Percentiles rank a stretch among this genome's conserved stretches.
Evolutionary conservation across 1,140 invertebrate species (phyloP).

Genomic region (Calliopsis andreniformis): DNA sequence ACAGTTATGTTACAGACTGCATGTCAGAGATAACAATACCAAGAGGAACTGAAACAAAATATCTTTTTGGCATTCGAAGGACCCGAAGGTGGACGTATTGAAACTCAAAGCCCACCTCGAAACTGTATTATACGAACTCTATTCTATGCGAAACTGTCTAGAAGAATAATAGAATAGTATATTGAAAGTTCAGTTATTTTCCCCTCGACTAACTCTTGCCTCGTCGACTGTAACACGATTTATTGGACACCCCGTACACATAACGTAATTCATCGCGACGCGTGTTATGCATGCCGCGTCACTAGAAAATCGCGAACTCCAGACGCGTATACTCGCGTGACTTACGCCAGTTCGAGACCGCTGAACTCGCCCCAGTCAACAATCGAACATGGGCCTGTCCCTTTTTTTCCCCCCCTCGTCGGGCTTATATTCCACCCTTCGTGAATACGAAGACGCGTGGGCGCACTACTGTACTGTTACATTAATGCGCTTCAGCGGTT

Average conservation of each 20-base stretch:
- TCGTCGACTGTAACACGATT: background rate
- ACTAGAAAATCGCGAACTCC: background rate
- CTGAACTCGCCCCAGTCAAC: constrained; percentile 42
- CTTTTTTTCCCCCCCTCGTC: background rate
- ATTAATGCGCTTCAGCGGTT: background rate
- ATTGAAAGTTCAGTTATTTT: too few relatives aligned
- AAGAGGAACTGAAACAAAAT: too few relatives aligned
- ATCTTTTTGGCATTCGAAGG: too few relatives aligned
- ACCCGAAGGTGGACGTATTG: too few relatives aligned
- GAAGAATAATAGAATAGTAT: too few relatives aligned
- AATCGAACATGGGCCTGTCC: constrained; percentile 12
- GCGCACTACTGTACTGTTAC: constrained; percentile 12
- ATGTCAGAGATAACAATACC: too few relatives aligned
- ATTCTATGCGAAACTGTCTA: too few relatives aligned
- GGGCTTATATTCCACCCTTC: constrained; percentile 13
- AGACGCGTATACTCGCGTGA: constrained; percentile 53
- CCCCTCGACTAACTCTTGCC: too few relatives aligned
- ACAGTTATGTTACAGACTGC: too few relatives aligned
- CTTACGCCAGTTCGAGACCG: constrained; percentile 39
- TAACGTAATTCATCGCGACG: background rate
- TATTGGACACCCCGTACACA: background rate
- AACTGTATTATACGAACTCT: too few relatives aligned
- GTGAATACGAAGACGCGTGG: constrained; percentile 16
- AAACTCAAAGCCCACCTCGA: too few relatives aligned
- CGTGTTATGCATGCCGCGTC: constrained; percentile 10